Percentiles rank a stretch among this genome's conserved stretches.
Conservation (phyloP, 2,888 invertebrate genomes). For the Caenorhabditis angaria region DNA sequence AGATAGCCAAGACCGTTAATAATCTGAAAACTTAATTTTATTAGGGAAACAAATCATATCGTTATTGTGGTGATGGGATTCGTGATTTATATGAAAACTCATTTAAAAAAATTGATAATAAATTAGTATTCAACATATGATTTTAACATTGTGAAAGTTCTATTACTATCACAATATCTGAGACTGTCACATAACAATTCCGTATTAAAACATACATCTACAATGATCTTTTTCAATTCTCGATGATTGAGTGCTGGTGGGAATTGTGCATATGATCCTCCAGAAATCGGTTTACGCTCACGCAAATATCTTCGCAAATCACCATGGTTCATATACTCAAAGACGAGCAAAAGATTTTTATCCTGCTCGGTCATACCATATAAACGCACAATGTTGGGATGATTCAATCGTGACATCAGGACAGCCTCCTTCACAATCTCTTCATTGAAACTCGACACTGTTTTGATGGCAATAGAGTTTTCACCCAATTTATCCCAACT, state of each 20-base stretch:
- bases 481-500: constrained; percentile 55
- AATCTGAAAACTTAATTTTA: constrained; percentile 86
- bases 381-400: constrained; percentile 87
- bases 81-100: too few relatives aligned
- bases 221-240: constrained; percentile 59
- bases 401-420: constrained; percentile 80
- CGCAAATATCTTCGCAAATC: constrained; percentile 64
- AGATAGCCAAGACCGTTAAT: constrained; percentile 79
- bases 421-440: constrained; percentile 44
- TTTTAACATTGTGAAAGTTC: neutral
- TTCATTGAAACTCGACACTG: constrained; percentile 29
- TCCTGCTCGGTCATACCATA: constrained; percentile 50
- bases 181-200: neutral
- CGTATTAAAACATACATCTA: constrained; percentile 80
- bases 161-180: neutral
- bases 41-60: constrained; percentile 77
- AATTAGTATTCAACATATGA: neutral
- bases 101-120: too few relatives aligned
- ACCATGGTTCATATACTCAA: constrained; percentile 89
- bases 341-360: constrained; percentile 85
- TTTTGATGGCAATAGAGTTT: constrained; percentile 50
- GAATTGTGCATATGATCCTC: constrained; percentile 59
- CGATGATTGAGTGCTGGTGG: constrained; percentile 80
- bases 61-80: neutral
- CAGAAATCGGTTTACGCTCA: constrained; percentile 44